Evolutionary conservation across 2,888 invertebrate genomes (phyloP).

Genomic region (Sturmia bella): DNA sequence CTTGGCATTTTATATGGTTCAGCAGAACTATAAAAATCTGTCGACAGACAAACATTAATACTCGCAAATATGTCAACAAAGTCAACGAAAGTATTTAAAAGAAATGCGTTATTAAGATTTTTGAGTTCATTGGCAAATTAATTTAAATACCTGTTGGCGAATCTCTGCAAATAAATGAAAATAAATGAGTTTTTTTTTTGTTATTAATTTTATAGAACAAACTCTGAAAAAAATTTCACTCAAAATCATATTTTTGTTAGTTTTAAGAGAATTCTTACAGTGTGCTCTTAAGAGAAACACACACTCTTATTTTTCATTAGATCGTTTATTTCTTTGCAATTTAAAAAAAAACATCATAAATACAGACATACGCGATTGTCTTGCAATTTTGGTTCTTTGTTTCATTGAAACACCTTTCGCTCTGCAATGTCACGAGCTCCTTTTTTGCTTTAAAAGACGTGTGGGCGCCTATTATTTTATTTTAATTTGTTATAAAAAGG

Average conservation of each 20-base stretch:
- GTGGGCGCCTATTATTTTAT: slow-evolving; percentile 48
- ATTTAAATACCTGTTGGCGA: too few relatives aligned
- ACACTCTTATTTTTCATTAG: neutral
- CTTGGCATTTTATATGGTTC: slow-evolving; percentile 25
- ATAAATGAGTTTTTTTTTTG: too few relatives aligned
- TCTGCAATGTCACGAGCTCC: slow-evolving; percentile 62
- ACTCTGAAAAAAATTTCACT: neutral
- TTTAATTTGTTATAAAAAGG: neutral
- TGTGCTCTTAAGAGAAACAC: slow-evolving; percentile 2
- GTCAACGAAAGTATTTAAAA: neutral
- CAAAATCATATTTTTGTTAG: slow-evolving; percentile 11
- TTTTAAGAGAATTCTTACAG: slow-evolving; percentile 14
- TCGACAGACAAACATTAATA: slow-evolving; percentile 38
- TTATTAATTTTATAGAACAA: too few relatives aligned
- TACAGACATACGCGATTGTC: too few relatives aligned
- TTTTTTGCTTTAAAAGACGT: slow-evolving; percentile 29
- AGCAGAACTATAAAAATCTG: slow-evolving; percentile 63
- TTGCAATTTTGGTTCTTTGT: neutral
- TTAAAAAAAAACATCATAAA: neutral
- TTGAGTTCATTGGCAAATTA: too few relatives aligned
- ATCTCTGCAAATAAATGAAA: too few relatives aligned
- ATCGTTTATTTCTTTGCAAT: neutral
- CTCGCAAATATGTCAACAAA: neutral
- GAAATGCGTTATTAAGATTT: too few relatives aligned
- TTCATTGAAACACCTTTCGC: slow-evolving; percentile 40